phyloP scores from a whole-genome alignment of 2,797 vertebrate species.

The Hydrophis major region DNA sequence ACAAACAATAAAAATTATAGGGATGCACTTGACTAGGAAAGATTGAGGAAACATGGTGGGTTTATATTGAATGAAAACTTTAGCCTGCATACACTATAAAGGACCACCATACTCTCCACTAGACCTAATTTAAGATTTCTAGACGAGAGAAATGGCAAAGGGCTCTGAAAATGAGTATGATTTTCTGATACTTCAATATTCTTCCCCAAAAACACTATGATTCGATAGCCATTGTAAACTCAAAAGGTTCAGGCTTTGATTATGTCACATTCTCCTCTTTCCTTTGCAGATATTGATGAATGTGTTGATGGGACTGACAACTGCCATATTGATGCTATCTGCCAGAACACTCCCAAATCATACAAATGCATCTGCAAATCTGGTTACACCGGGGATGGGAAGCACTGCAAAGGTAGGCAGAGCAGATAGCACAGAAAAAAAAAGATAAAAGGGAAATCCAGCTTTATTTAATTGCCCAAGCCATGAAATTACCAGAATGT shows the following conservation, averaged over 20 bases:
- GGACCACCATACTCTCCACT: not conserved
- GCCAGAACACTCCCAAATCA: constrained; percentile 94
- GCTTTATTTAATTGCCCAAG: not conserved
- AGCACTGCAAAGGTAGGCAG: constrained; percentile 93
- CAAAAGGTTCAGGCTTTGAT: not conserved
- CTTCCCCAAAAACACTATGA: not conserved
- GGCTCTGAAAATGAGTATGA: not conserved
- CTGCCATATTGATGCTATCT: constrained; percentile 98
- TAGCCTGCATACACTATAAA: not conserved
- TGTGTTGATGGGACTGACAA: constrained; percentile 94
- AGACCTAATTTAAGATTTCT: not conserved
- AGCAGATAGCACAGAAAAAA: not conserved
- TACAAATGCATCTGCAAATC: constrained; percentile 99
- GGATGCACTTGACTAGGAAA: not conserved
- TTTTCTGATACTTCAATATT: not conserved
- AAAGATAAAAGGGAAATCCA: not conserved
- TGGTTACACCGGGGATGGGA: constrained; percentile 94
- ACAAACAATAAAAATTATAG: not conserved
- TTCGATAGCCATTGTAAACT: not conserved
- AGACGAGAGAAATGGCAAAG: not conserved
- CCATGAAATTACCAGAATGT: not conserved
- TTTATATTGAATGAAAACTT: not conserved
- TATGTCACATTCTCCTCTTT: not conserved
- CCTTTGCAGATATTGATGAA: constrained; percentile 89
- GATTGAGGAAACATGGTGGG: not conserved